Evolutionary conservation across 1,140 invertebrate species (phyloP), one percentile per base, ranked within the genome.

Genomic region (Drosophila melanica): DNA sequence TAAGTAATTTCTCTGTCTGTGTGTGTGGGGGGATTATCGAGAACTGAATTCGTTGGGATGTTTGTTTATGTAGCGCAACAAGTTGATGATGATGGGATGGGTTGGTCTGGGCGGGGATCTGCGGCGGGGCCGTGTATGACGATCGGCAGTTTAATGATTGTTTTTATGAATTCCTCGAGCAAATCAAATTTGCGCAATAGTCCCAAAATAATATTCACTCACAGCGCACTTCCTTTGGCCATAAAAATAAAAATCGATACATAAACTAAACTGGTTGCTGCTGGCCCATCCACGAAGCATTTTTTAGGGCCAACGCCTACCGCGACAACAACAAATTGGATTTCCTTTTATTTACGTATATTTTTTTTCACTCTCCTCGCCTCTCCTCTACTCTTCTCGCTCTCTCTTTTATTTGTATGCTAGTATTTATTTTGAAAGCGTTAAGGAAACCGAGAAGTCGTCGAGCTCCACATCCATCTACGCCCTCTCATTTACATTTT

Each of bases 51-150:
- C 45, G 14, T 16, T 7, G 11, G 39, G n/a, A 41, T 76, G 79
- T 86, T 86, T 86, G 79, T 86, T 86, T 86, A 86, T 81, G 60
- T 59, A 65, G 59, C 71, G 79, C 82, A 86, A 86, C 81, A 86
- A 86, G 79, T 86, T 89, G 84, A 89, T 79, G 30, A 33, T 33
- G 30, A 8, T 4, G 2, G 75, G 76, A 47, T 79, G 63, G 18
- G 58, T 33, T 4, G 2, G 75, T 79, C 50, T 79, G 63, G 18
- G 58, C 59, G 64, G 47, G 47, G 6, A 50, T 14, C 30, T 53
- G 27, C 8, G 80, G 70, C 53, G 59, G 59, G 76, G 20, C 20
- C 4, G 20, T 2, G 20, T 3, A 2, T 63, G 75, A 75, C 66
- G 80, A 86, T 82, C 66, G 62, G 12, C 53, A 44, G 74, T 75